phyloP scores from a whole-genome alignment of 1,140 invertebrate species.

The Spodoptera litura region DNA sequence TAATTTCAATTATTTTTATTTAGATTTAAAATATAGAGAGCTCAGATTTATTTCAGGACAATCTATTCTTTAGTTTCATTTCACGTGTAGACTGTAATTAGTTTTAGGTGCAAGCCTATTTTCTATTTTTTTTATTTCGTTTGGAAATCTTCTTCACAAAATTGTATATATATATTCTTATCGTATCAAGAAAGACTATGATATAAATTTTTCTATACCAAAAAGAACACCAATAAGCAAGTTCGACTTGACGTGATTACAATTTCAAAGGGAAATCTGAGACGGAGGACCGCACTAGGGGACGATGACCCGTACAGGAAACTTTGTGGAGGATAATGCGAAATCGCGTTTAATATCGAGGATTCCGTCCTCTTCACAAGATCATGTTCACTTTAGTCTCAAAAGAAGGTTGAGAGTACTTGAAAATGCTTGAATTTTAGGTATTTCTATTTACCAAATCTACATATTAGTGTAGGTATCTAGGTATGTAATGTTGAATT shows the following conservation, averaged over 20 bases:
- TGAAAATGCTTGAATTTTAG: not conserved
- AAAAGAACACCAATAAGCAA: not conserved
- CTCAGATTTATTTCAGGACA: not conserved
- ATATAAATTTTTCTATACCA: slow-evolving; percentile 43
- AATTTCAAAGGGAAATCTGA: slow-evolving; percentile 60
- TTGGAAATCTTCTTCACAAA: too few species aligned
- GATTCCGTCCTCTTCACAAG: slow-evolving; percentile 34
- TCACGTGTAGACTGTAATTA: not conserved
- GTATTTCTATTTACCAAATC: not conserved
- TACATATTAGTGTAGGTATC: too few species aligned
- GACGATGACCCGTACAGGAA: slow-evolving; percentile 33
- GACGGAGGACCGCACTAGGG: slow-evolving; percentile 39
- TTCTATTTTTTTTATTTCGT: too few species aligned
- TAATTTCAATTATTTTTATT: slow-evolving; percentile 25
- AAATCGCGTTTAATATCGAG: slow-evolving; percentile 38
- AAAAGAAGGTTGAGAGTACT: slow-evolving; percentile 23
- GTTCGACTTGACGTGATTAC: slow-evolving; percentile 56
- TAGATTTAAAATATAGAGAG: not conserved
- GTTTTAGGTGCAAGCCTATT: too few species aligned
- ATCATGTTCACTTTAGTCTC: slow-evolving; percentile 32
- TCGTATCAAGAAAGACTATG: not conserved
- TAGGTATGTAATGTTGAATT: too few species aligned
- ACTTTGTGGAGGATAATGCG: slow-evolving; percentile 18
- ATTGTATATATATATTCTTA: too few species aligned
- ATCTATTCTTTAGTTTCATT: not conserved